Percentiles rank a stretch among this genome's conserved stretches.
Evolutionary conservation across 2,888 invertebrate species (phyloP).

Genomic region (Trissolcus japonicus): DNA sequence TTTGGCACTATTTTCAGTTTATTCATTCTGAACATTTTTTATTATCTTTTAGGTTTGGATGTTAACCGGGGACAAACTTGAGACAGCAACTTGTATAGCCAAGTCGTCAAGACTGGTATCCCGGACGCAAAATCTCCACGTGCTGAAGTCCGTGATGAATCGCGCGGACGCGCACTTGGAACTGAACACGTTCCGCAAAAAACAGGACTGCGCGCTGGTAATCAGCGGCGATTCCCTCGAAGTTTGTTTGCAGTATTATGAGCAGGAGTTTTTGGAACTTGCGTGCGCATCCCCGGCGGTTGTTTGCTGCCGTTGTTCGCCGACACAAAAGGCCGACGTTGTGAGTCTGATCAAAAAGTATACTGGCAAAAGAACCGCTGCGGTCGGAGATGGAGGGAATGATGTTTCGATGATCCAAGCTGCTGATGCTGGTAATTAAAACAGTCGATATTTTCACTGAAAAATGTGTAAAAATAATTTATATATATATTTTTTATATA

Average conservation of each 20-base stretch:
- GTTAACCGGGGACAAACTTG: slow-evolving; percentile 88
- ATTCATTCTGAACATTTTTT: neutral
- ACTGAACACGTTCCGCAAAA: slow-evolving; percentile 80
- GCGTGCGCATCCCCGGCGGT: slow-evolving; percentile 85
- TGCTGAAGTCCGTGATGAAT: slow-evolving; percentile 84
- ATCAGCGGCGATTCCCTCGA: slow-evolving; percentile 85
- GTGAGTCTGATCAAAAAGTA: slow-evolving; percentile 82
- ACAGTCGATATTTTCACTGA: neutral
- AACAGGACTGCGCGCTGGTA: slow-evolving; percentile 83
- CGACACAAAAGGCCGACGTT: slow-evolving; percentile 84
- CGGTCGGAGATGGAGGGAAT: slow-evolving; percentile 83
- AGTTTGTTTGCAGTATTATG: slow-evolving; percentile 84
- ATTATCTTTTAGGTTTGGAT: slow-evolving; percentile 80
- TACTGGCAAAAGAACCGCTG: slow-evolving; percentile 80
- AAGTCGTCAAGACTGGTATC: slow-evolving; percentile 95
- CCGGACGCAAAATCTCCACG: slow-evolving; percentile 86
- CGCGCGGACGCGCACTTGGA: slow-evolving; percentile 82
- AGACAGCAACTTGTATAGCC: slow-evolving; percentile 99
- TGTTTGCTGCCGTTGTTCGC: slow-evolving; percentile 85
- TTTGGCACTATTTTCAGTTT: neutral
- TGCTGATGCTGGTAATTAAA: slow-evolving; percentile 77
- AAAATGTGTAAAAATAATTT: neutral
- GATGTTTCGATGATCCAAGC: slow-evolving; percentile 85
- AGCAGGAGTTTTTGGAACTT: slow-evolving; percentile 85
- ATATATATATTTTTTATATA: slow-evolving; percentile 3